Conservation (phyloP, 35 echinoderm and acorn worm genomes). For the Hemicentrotus pulcherrimus region DNA sequence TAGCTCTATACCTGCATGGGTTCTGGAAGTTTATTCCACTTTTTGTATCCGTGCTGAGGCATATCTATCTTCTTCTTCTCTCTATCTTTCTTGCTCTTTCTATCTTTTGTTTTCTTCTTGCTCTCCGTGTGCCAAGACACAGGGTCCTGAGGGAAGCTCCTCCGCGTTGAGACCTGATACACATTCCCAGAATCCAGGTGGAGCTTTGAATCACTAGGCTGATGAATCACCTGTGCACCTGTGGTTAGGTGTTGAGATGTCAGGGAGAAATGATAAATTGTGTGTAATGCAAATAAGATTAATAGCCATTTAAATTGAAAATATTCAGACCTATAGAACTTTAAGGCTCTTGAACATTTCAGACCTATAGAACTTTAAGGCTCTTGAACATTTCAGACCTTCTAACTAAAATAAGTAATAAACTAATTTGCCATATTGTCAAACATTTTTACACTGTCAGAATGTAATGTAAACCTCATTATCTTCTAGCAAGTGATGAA, state of each 20-base stretch:
- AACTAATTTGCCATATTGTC: no score
- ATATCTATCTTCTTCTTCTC: constrained; percentile 43
- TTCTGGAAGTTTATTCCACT: constrained; percentile 77
- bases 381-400: no score
- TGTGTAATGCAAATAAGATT: no score
- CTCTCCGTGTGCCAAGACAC: constrained; percentile 61
- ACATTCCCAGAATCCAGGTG: constrained; percentile 70
- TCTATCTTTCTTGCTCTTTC: constrained; percentile 66
- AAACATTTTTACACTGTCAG: no score
- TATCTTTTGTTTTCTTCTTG: constrained; percentile 13
- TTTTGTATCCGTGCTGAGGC: constrained; percentile 65
- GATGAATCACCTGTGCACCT: constrained; percentile 60
- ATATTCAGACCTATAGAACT: no score
- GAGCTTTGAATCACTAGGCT: constrained; percentile 52
- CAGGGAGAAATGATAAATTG: background rate
- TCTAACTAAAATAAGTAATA: no score
- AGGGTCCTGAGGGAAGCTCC: constrained; percentile 63
- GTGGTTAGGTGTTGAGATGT: background rate
- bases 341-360: no score
- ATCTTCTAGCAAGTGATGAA: no score
- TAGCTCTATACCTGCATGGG: constrained; percentile 55
- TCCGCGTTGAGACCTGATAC: constrained; percentile 55
- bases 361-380: no score
- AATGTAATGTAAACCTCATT: no score
- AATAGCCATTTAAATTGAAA: background rate